phyloP scores from a whole-genome alignment of 2,113 vertebrate genomes.

The Scatophagus argus region DNA sequence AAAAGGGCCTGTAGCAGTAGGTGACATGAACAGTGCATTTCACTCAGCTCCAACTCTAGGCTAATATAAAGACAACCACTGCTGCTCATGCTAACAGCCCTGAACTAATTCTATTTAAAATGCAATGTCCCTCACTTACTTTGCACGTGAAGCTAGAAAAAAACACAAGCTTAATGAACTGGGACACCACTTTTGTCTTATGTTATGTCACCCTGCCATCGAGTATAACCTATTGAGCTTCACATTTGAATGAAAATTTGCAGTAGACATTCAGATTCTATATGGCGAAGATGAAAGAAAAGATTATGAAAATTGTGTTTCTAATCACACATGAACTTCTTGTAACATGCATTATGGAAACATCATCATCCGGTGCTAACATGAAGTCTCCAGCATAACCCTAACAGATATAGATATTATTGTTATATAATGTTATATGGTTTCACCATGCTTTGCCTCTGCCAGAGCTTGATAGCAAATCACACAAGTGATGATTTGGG shows the following conservation, averaged over 20 bases:
- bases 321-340: neutral
- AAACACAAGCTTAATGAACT: neutral
- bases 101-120: neutral
- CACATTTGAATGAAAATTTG: neutral
- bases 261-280: neutral
- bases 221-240: neutral
- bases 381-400: neutral
- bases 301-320: neutral
- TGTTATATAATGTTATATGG: slow-evolving; percentile 16
- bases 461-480: slow-evolving; percentile 36
- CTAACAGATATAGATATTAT: neutral
- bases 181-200: neutral
- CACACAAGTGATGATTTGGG: slow-evolving; percentile 25
- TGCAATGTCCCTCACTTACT: neutral
- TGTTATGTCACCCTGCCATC: neutral
- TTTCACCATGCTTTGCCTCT: slow-evolving; percentile 5
- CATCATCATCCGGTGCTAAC: neutral
- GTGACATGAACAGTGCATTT: no score
- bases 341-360: neutral
- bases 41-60: neutral
- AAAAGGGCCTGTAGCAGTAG: neutral
- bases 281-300: neutral
- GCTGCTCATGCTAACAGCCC: neutral
- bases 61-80: neutral
- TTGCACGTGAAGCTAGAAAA: slow-evolving; percentile 4